Conservation (phyloP, 2,797 vertebrate species). For the Sebastes trivittatus region DNA sequence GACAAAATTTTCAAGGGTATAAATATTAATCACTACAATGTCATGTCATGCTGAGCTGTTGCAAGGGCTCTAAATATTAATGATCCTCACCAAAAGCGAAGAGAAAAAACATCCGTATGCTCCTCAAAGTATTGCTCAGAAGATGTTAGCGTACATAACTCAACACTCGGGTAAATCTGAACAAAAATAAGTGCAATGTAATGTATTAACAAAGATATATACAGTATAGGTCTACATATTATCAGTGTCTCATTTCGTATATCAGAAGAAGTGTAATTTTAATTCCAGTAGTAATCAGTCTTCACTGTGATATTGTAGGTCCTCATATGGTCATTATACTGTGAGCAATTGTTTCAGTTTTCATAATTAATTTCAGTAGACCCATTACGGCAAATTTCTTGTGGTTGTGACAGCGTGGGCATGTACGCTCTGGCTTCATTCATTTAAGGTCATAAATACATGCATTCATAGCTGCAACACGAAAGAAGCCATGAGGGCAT, state of each 20-base stretch:
- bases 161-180: slow-evolving; percentile 24
- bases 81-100: not conserved
- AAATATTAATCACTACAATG: slow-evolving; percentile 28
- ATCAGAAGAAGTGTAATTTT: slow-evolving; percentile 11
- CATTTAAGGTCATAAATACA: slow-evolving; percentile 62
- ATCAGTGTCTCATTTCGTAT: slow-evolving; percentile 17
- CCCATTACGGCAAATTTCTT: not conserved
- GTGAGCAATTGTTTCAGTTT: slow-evolving; percentile 3
- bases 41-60: slow-evolving; percentile 22
- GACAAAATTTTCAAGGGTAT: not conserved
- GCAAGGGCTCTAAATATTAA: slow-evolving; percentile 15
- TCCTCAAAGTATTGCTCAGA: slow-evolving; percentile 46
- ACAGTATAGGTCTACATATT: slow-evolving; percentile 27
- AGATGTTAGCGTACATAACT: slow-evolving; percentile 19
- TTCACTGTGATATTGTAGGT: not conserved
- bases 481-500: slow-evolving; percentile 36
- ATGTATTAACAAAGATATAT: slow-evolving; percentile 41
- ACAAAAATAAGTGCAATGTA: slow-evolving; percentile 52
- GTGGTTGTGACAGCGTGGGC: slow-evolving; percentile 30
- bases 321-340: not conserved
- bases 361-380: slow-evolving; percentile 5
- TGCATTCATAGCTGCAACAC: slow-evolving; percentile 70
- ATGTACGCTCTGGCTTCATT: slow-evolving; percentile 57
- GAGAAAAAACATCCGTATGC: not conserved
- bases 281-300: slow-evolving; percentile 24